Evolutionary conservation across 1,140 invertebrate species (phyloP).

Genomic region (Olivierus martensii): DNA sequence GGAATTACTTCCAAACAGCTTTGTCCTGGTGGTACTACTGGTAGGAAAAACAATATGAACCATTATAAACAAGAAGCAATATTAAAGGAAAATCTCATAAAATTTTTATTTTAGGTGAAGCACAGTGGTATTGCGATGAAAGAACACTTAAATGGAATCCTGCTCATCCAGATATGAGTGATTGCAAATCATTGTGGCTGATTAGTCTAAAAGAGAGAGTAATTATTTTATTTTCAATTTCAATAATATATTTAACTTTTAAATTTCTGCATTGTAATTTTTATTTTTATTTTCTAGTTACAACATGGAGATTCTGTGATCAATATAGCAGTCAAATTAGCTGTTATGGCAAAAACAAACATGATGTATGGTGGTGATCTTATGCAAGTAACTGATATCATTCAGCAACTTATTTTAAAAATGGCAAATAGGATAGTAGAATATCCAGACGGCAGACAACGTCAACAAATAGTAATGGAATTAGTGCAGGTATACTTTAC

Average conservation of each 20-base stretch:
- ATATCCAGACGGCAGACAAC: conserved; percentile 39
- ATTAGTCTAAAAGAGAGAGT: neutral
- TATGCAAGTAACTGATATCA: conserved; percentile 74
- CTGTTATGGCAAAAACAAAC: conserved; percentile 69
- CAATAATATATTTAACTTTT: neutral
- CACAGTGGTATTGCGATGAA: too few species aligned
- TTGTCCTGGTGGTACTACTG: too few species aligned
- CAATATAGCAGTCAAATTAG: conserved; percentile 62
- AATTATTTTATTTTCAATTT: neutral
- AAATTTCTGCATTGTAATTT: too few species aligned
- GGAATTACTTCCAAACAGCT: too few species aligned
- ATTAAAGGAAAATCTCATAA: too few species aligned
- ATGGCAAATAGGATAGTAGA: conserved; percentile 46
- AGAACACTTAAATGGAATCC: neutral
- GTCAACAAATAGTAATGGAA: conserved; percentile 8
- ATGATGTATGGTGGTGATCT: conserved; percentile 71
- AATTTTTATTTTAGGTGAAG: too few species aligned
- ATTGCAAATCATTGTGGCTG: neutral
- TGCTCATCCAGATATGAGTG: neutral
- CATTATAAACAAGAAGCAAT: too few species aligned
- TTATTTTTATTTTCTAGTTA: conserved; percentile 28
- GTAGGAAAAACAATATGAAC: too few species aligned
- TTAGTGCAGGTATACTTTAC: conserved; percentile 35
- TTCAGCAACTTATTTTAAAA: conserved; percentile 69
- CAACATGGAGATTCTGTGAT: conserved; percentile 48